These are phyloP conservation scores for Calidris pygmaea DNA, from an alignment of 2,113 vertebrate species.

Conservation along the genomic window DNA sequence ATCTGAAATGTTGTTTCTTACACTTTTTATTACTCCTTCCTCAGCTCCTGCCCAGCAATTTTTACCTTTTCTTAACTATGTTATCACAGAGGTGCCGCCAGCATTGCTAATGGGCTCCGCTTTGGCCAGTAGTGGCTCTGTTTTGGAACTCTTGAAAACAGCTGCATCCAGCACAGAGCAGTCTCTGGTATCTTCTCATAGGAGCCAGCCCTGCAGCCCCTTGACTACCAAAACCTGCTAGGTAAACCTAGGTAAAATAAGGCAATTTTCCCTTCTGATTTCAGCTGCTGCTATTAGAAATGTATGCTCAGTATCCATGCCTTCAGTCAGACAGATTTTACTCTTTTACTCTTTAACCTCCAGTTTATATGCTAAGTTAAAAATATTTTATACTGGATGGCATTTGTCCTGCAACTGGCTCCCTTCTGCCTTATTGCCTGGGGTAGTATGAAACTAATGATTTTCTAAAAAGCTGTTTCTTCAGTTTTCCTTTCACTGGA, in stretches of 20 bases:
- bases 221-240: background rate
- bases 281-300: background rate
- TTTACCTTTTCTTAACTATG: background rate
- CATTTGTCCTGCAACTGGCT: background rate
- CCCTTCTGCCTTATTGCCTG: background rate
- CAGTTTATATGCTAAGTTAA: background rate
- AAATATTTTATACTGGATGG: background rate
- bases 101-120: too few relatives aligned
- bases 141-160: background rate
- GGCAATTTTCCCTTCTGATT: background rate
- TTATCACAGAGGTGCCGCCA: background rate
- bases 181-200: background rate
- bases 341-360: background rate
- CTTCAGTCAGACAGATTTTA: background rate
- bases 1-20: background rate
- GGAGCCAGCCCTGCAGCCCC: background rate
- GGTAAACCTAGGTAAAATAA: background rate
- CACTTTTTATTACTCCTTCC: background rate
- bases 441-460: background rate
- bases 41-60: background rate
- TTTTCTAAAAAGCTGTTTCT: background rate
- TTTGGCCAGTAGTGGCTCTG: background rate
- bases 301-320: background rate
- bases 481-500: background rate
- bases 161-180: background rate